Base-by-base conservation (phyloP, 1,140 invertebrate species). In the Diploscapter pachys region DNA sequence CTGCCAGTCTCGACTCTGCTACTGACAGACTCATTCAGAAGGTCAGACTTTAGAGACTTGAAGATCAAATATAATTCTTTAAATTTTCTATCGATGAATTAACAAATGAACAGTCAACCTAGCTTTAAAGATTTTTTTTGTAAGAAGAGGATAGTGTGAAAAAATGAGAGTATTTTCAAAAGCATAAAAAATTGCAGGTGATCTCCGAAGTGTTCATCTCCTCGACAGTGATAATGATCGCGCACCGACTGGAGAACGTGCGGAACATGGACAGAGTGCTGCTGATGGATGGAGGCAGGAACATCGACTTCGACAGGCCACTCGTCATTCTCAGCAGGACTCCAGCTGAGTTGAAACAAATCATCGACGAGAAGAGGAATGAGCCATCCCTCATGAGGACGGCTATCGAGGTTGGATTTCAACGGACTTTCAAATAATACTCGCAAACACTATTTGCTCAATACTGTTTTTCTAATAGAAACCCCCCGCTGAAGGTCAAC, bases 201-300 rank as follows among this genome's bases (percentile, higher is more conserved):
- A 72, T 72, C 62, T 89, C 91, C 57, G 90, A 90, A 78, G 90
- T 90, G 54, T 97, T 97, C 84, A 89, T 89, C 61, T 91, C 92
- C 78, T 91, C 91, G 75, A 98, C 95, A 0, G 91, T 98, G 0
- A 87, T 98, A 13, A 94, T 92, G 6, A 93, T 98, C 78, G 94
- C 95, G 68, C 95, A 98, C 89, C 89, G 95, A 64, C 88, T 96
- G 54, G 89, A 91, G 68, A 95, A 93, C 49, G 90, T 96, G 65
- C 89, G 95, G 85, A 91, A 94, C 85, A 78, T 77, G 69, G 72
- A 72, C 71, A 80, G 69, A n/a, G 57, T 79, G n/a, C 54, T 78
- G 50, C 51, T 75, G 50, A 65, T 79, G 70, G 70, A 78, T 13
- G 51, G 59, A 49, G 77, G 77, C 4, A 77, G 68, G 52, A 54